These are phyloP conservation scores for Sakesphorus luctuosus DNA, from an alignment of 2,113 vertebrate genomes.

Conservation along the genomic window DNA sequence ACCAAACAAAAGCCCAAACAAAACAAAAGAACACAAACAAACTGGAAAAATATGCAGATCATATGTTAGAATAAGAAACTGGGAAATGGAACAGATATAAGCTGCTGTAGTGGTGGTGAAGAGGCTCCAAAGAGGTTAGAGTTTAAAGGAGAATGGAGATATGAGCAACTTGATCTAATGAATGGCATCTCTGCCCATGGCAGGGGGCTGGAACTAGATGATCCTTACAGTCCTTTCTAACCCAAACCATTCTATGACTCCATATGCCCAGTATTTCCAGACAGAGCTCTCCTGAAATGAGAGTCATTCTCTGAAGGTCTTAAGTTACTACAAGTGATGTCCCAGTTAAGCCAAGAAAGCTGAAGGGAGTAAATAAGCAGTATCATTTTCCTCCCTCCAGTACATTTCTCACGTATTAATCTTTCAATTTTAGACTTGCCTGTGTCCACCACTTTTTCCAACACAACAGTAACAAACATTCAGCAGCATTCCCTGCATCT, in stretches of 20 bases:
- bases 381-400: neutral
- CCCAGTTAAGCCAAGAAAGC: neutral
- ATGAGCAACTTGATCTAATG: neutral
- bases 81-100: neutral
- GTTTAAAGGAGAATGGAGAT: neutral
- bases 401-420: fast-evolving
- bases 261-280: neutral
- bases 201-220: neutral
- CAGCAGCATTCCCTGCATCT: neutral
- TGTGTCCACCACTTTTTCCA: neutral
- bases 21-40: neutral
- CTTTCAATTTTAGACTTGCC: neutral
- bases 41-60: neutral
- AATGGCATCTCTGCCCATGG: neutral
- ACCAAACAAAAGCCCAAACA: neutral
- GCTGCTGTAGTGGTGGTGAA: neutral
- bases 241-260: neutral
- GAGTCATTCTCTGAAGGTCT: neutral
- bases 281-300: neutral
- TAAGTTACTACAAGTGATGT: neutral
- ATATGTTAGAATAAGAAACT: neutral
- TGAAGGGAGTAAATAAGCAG: neutral
- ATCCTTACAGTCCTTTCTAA: neutral
- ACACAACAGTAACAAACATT: neutral
- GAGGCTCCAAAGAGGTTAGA: neutral